Conservation (phyloP, 2,113 vertebrate genomes). For the Microcebus lehilahytsara region DNA sequence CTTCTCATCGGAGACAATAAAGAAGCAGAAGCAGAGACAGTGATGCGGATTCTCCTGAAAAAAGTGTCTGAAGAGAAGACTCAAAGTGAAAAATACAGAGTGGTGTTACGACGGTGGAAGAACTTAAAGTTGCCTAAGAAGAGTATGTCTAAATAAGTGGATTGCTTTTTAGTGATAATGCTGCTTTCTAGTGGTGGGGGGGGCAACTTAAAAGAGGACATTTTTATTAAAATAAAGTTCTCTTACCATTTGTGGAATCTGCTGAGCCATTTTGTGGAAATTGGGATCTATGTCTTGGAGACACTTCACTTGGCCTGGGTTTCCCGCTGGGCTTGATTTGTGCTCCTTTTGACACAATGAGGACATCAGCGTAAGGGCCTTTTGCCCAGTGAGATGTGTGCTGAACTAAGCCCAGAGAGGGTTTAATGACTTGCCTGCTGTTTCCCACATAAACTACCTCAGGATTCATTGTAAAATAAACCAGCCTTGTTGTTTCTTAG, state of each 20-base stretch:
- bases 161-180: conserved; percentile 35
- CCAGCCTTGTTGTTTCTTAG: neutral
- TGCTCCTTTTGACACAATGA: neutral
- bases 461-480: neutral
- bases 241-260: neutral
- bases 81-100: conserved; percentile 87
- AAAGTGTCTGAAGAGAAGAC: conserved; percentile 86
- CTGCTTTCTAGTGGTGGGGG: neutral
- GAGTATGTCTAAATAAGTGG: conserved; percentile 82
- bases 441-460: neutral
- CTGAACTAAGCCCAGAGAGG: conserved; percentile 53
- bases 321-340: neutral
- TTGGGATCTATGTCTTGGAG: neutral
- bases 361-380: neutral
- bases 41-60: conserved; percentile 82
- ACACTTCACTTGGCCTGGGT: neutral
- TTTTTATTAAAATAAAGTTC: conserved; percentile 60
- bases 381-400: neutral
- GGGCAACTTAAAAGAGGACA: neutral
- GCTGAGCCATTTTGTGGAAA: neutral
- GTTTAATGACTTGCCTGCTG: neutral
- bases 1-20: conserved; percentile 89
- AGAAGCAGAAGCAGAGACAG: conserved; percentile 80
- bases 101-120: conserved; percentile 94
- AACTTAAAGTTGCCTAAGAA: conserved; percentile 87